Conservation (phyloP, 1,140 invertebrate species). For the Drosophila bocki region DNA sequence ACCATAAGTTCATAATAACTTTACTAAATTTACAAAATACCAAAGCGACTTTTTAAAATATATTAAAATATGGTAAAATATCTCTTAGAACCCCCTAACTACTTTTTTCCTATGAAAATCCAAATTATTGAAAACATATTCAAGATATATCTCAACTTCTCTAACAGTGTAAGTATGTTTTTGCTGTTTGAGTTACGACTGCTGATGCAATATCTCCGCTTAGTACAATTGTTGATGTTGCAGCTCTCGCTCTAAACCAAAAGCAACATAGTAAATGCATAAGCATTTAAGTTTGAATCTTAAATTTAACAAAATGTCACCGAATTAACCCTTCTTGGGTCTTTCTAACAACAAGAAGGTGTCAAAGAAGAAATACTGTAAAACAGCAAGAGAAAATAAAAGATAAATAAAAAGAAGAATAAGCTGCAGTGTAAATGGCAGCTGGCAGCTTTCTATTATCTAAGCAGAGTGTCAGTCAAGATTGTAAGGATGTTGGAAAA, state of each 20-base stretch:
- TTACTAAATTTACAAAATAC: not conserved
- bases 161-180: not conserved
- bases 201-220: not conserved
- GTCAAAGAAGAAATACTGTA: not conserved
- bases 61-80: not conserved
- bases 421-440: not conserved
- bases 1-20: not conserved
- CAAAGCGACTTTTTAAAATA: not conserved
- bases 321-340: constrained; percentile 5
- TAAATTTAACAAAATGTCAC: constrained; percentile 11
- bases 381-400: not conserved
- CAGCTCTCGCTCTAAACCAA: constrained; percentile 15
- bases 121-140: not conserved
- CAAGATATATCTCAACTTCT: not conserved
- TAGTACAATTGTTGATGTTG: not conserved
- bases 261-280: constrained; percentile 35
- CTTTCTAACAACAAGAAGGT: constrained; percentile 8
- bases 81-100: too few relatives aligned
- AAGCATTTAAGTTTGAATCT: constrained; percentile 38
- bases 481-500: not conserved
- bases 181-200: not conserved
- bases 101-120: too few relatives aligned
- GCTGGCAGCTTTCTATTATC: not conserved
- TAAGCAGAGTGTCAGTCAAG: not conserved
- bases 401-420: not conserved